Base-by-base conservation (phyloP, 1,140 invertebrate species). In the Propsilocerus akamusi region DNA sequence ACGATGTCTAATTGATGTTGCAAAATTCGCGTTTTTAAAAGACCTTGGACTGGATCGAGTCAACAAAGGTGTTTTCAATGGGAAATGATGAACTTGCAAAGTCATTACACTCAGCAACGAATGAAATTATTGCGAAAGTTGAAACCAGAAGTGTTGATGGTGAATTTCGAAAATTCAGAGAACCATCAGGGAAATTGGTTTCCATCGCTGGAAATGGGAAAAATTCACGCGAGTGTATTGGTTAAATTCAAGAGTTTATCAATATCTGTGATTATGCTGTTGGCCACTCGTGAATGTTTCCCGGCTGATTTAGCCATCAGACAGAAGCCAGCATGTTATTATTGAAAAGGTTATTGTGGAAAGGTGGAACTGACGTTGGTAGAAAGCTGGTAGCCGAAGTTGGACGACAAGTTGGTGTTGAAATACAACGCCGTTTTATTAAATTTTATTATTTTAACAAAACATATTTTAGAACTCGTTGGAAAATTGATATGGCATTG, bases 221-320 rank as follows among this genome's bases (percentile, higher is more conserved):
- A 71, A 92, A 92, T 60, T 69, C 89, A 41, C 75, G 84, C 2
- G 90, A 94, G 68, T 86, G 87, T 14, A 80, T 90, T 49, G 90
- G 89, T 0, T 89, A 93, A 66, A 91, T 99, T 1, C 94, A 99
- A 65, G 96, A 99, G 67, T 98, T 92, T 59, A 86, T 99, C 48
- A 96, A 99, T 65, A 92, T 99, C 53, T 97, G 94, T 61, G 96
- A 99, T 70, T 96, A 96, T 68, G 95, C 96, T 2, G 85, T 94
- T 51, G 96, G 96, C 0, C 69, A 99, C 24, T 98, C 94, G 1
- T 74, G 96, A 53, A 92, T 88, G 66, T 74, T 97, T 56, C 76
- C 86, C 11, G 96, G 96, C 72, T 73, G 47, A 68, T 86, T 17
- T 73, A 96, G 55, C 95, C 94, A 12, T 98, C 95, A 1, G 96